Base-by-base conservation (phyloP, 2,888 invertebrate genomes). In the Catocala sponsa region DNA sequence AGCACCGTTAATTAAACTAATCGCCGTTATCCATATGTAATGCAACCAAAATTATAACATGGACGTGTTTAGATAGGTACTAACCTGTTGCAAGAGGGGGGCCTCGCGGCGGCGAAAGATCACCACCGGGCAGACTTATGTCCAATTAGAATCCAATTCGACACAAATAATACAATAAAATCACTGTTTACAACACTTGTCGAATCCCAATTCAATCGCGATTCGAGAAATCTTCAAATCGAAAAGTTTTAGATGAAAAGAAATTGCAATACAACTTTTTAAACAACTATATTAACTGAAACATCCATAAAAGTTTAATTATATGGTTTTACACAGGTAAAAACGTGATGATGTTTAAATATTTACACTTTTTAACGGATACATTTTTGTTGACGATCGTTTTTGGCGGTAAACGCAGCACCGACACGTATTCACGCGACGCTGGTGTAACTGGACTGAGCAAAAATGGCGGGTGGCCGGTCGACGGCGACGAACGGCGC, bases 401-500 rank as follows among this genome's bases (percentile, higher is more conserved):
- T 72, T 76, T 80, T 64, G 74, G 66, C 70, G 70, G 71, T 58
- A 71, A 57, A 73, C 53, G 72, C 74, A 57, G 42, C 74, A 61
- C 64, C 70, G 59, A 79, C 70, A 85, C 91, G 84, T 80, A 55
- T 76, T n/a, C 64, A 6, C 79, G 47, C 74, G 25, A 61, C 77
- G 72, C 81, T 81, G 71, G 74, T 84, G 70, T 86, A 90, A 88
- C 90, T 87, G 88, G 90, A 92, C 92, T 92, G 88, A 82, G 74
- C 76, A 84, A 86, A 88, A 87, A 89, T 91, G 91, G 88, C 90
- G 87, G 78, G 74, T 66, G 70, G 76, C 69, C 72, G 69, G 65
- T 60, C 68, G 69, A 55, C 74, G 68, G 66, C 65, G 72, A 72
- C 81, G 74, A 81, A 66, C 75, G 73, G 78, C 79, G 81, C 78